Base-by-base conservation (phyloP, 2,113 vertebrate genomes). In the Serinus canaria region DNA sequence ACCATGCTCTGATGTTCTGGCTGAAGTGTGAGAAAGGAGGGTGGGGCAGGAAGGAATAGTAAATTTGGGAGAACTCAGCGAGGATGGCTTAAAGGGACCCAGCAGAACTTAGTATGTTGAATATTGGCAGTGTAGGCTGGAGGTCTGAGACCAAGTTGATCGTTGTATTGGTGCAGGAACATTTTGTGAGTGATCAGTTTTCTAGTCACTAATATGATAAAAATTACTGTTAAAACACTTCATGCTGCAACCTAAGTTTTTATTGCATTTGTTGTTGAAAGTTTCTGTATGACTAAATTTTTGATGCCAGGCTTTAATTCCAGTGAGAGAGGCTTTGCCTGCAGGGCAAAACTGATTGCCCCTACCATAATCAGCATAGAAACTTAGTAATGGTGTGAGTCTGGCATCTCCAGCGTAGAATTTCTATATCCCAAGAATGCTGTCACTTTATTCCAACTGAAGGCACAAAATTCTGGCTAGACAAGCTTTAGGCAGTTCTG, bases 91-190 rank as follows among this genome's bases (percentile, higher is more conserved):
- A 17, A 46, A 14, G 4, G 18, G 8, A 53, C 2, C 8, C 28
- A 44, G 41, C 27, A 67, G 73, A 73, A 83, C 5, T n/a, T 18
- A n/a, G 15, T 2, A 2, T 5, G 20, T 27, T 63, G 23, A 33
- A 35, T 46, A 13, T 7, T 2, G 52, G 50, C 49, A n/a, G 25
- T 4, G 33, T 53, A 49, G 68, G 37, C 62, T 69, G 72, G 35
- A 74, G 43, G 25, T n/a, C 15, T 28, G 3, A 28, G 5, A 43
- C 19, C 6, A 27, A 35, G 16, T 15, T 2, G 1, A 3, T 74
- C 0, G 0, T 44, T 59, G 15, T 35, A 55, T 15, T 24, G 24
- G 44, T 56, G 44, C 27, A 52, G 44, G 50, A 77, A 37, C 0
- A 1, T 23, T 20, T 19, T 72, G 67, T 7, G 7, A 15, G 23